Conservation (phyloP, 1,140 invertebrate genomes). For the Penaeus japonicus region DNA sequence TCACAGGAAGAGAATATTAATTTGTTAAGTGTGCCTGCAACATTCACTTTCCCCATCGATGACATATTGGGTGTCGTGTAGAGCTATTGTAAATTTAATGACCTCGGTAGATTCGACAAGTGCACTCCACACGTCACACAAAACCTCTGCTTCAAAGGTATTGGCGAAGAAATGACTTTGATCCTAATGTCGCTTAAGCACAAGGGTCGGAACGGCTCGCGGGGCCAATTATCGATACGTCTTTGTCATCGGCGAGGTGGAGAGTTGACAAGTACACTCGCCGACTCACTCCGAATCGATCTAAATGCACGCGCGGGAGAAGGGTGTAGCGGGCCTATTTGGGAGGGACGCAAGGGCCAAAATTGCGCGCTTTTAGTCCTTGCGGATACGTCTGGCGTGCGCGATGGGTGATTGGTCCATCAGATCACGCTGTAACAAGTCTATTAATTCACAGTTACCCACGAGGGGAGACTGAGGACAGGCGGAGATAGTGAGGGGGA, state of each 20-base stretch:
- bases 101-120: conserved; percentile 51
- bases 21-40: too few relatives aligned
- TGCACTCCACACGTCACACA: conserved; percentile 22
- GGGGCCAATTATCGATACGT: not conserved
- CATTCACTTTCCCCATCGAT: not conserved
- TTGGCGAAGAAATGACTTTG: not conserved
- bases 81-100: conserved; percentile 54
- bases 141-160: not conserved
- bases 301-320: conserved; percentile 61
- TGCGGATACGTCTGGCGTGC: conserved; percentile 69
- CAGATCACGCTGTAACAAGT: conserved; percentile 70
- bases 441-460: conserved; percentile 72
- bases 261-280: conserved; percentile 54
- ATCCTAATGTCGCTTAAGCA: not conserved
- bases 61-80: conserved; percentile 53
- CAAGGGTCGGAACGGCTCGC: not conserved
- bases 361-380: conserved; percentile 66
- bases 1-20: too few relatives aligned
- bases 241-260: not conserved
- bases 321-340: conserved; percentile 61
- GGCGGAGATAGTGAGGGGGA: not conserved
- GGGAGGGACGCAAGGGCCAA: conserved; percentile 58
- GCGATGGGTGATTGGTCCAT: conserved; percentile 72
- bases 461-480: conserved; percentile 66
- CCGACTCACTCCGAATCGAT: conserved; percentile 62